Evolutionary conservation across 2,113 vertebrate genomes (phyloP).

Genomic region (Urocitellus parryii): DNA sequence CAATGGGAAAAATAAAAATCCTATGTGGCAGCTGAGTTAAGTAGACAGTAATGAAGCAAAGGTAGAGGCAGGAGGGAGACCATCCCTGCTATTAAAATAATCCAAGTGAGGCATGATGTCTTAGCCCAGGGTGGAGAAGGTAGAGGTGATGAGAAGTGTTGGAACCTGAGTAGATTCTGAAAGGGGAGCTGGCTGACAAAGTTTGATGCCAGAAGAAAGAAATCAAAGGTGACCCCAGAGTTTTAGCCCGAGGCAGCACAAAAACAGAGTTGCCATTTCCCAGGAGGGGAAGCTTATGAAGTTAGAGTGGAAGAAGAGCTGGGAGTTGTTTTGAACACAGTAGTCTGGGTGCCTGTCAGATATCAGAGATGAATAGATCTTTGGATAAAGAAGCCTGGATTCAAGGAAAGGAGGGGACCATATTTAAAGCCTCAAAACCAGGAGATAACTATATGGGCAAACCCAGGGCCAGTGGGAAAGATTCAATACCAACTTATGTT

Average conservation of each 20-base stretch:
- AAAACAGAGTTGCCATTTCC: neutral
- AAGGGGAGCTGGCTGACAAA: neutral
- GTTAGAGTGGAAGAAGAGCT: neutral
- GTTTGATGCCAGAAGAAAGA: neutral
- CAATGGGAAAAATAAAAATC: neutral
- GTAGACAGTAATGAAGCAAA: neutral
- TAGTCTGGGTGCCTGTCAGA: neutral
- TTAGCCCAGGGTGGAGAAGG: neutral
- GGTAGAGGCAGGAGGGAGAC: neutral
- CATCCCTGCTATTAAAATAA: constrained; percentile 22
- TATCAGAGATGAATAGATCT: neutral
- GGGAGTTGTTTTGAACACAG: neutral
- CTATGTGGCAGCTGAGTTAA: neutral
- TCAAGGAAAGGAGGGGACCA: neutral
- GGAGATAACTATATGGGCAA: neutral
- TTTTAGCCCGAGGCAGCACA: neutral
- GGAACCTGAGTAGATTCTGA: neutral
- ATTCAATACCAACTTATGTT: neutral
- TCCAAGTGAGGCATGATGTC: neutral
- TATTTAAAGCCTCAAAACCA: neutral
- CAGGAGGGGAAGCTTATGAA: neutral
- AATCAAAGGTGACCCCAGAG: neutral
- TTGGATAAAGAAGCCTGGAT: neutral
- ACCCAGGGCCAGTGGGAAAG: neutral
- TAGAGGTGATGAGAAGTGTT: neutral